Evolutionary conservation across 2,888 invertebrate species (phyloP).

Genomic region (Marronus borbonicus): DNA sequence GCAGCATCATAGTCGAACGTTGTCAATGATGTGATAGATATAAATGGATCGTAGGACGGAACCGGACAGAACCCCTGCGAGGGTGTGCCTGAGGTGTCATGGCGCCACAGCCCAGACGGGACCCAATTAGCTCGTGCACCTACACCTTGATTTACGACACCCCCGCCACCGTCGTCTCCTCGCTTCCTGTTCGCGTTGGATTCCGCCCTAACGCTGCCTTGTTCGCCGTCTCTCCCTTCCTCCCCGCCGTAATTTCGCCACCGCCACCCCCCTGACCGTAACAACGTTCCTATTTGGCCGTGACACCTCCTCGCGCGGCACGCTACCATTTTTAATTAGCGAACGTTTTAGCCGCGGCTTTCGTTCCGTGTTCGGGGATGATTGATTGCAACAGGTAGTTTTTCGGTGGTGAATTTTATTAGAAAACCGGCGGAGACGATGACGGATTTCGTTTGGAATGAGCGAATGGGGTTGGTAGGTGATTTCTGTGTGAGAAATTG

Average conservation of each 20-base stretch:
- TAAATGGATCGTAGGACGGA: conserved; percentile 60
- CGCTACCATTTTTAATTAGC: conserved; percentile 63
- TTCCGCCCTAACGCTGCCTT: conserved; percentile 49
- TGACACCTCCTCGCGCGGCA: conserved; percentile 54
- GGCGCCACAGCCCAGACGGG: conserved; percentile 68
- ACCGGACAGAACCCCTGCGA: conserved; percentile 57
- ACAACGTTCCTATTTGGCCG: conserved; percentile 43
- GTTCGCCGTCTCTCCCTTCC: conserved; percentile 31
- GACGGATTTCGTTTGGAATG: background rate
- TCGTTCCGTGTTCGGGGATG: conserved; percentile 56
- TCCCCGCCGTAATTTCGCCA: conserved; percentile 47
- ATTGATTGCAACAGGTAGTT: conserved; percentile 62
- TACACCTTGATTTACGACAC: conserved; percentile 69
- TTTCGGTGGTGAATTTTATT: conserved; percentile 42
- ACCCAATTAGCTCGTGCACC: conserved; percentile 69
- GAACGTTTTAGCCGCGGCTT: conserved; percentile 54
- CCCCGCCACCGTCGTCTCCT: conserved; percentile 59
- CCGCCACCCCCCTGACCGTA: conserved; percentile 18
- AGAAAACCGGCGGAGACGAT: background rate
- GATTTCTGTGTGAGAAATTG: background rate
- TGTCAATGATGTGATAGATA: conserved; percentile 59
- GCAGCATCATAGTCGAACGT: conserved; percentile 23
- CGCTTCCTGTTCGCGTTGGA: conserved; percentile 66
- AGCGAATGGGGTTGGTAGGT: background rate
- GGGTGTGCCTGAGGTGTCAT: conserved; percentile 63